Percentiles rank a stretch among this genome's conserved stretches.
phyloP scores from a whole-genome alignment of 2,888 invertebrate species.

The Ophion ventricosus region DNA sequence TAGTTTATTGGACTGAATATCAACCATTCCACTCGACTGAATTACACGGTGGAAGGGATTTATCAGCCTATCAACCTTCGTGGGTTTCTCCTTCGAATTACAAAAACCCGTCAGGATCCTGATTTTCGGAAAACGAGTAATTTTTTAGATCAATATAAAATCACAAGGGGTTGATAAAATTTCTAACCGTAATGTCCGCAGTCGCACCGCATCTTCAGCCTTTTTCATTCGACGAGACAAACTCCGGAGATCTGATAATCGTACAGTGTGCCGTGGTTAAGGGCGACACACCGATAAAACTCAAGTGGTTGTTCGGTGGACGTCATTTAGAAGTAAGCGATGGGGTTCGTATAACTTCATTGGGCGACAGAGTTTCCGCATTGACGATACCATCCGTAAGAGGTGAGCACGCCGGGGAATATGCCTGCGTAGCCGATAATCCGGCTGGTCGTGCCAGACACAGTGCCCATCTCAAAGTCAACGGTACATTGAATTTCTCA shows the following conservation, averaged over 20 bases:
- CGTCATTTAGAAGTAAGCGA: constrained; percentile 81
- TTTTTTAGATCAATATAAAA: neutral
- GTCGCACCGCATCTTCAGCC: constrained; percentile 84
- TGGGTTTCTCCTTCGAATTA: neutral
- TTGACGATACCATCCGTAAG: constrained; percentile 89
- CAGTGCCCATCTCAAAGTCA: constrained; percentile 89
- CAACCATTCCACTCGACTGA: neutral
- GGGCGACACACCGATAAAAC: constrained; percentile 84
- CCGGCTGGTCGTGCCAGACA: constrained; percentile 88
- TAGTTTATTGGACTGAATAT: neutral
- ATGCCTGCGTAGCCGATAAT: constrained; percentile 90
- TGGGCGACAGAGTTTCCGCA: constrained; percentile 84
- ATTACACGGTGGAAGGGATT: neutral
- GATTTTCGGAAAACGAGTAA: neutral
- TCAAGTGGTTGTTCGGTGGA: constrained; percentile 81
- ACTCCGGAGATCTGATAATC: constrained; percentile 85
- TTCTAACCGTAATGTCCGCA: constrained; percentile 70
- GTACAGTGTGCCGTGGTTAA: constrained; percentile 86
- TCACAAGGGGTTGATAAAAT: neutral
- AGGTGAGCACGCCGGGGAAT: constrained; percentile 90
- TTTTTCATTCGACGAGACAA: constrained; percentile 83
- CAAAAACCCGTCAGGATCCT: too few species aligned
- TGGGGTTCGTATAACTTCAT: constrained; percentile 79
- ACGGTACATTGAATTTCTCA: constrained; percentile 84
- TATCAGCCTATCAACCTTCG: neutral